Percentiles rank a stretch among this genome's conserved stretches.
Conservation (phyloP, 2,797 vertebrate species). For the Alfaro cultratus region DNA sequence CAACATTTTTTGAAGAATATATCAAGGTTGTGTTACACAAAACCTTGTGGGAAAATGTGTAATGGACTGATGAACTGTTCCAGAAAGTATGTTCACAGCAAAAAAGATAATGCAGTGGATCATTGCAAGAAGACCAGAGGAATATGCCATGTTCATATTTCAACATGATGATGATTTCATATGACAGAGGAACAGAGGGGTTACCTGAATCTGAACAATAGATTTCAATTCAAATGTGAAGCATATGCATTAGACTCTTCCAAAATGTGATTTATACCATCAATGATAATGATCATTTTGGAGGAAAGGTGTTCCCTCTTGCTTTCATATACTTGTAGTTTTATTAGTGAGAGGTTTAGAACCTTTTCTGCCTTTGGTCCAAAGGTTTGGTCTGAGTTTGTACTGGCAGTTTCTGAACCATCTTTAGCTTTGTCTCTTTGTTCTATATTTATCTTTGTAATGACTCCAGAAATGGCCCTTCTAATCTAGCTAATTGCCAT, state of each 20-base stretch:
- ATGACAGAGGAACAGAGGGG: neutral
- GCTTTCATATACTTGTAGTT: neutral
- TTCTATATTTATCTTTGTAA: slow-evolving; percentile 43
- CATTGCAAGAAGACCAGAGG: neutral
- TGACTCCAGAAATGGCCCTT: slow-evolving; percentile 60
- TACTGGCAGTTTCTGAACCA: neutral
- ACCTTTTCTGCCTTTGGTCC: neutral
- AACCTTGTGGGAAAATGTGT: neutral
- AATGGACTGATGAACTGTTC: neutral
- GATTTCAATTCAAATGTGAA: neutral
- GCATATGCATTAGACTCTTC: neutral
- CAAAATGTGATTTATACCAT: neutral
- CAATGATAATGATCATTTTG: neutral
- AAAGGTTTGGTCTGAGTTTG: slow-evolving; percentile 15
- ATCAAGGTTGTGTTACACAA: neutral
- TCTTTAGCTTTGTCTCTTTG: neutral
- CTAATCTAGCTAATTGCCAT: slow-evolving; percentile 78
- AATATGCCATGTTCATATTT: neutral
- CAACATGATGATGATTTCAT: neutral
- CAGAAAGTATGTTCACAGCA: neutral
- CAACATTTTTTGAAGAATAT: neutral
- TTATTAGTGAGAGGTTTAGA: neutral
- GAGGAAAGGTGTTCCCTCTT: neutral
- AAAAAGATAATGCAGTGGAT: neutral
- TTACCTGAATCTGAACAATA: neutral